phyloP scores from a whole-genome alignment of 2,888 invertebrate genomes.

The Cerceris ruficornis region DNA sequence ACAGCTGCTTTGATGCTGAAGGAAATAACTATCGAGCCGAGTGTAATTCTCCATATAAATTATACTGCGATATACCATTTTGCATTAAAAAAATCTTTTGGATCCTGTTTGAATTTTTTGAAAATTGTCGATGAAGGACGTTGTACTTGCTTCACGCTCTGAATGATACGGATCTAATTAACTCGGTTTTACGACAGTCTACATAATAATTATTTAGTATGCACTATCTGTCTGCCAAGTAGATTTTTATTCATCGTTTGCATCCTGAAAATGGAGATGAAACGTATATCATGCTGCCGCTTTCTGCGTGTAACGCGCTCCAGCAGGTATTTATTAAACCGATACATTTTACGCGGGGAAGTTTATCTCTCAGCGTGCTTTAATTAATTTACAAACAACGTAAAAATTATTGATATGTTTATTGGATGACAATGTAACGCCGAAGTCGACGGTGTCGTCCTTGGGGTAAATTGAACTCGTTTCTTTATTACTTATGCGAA shows the following conservation, averaged over 20 bases:
- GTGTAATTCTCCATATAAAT: no score
- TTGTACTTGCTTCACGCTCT: not conserved
- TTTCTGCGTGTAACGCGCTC: constrained; percentile 8
- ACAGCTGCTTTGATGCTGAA: no score
- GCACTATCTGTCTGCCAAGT: constrained; percentile 32
- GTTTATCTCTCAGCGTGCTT: constrained; percentile 5
- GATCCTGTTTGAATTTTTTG: no score
- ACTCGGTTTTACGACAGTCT: constrained; percentile 28
- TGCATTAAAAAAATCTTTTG: no score
- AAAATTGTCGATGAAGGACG: not conserved
- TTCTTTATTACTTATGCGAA: not conserved
- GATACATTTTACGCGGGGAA: constrained; percentile 35
- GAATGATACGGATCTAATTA: not conserved
- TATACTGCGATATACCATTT: no score
- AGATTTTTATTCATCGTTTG: not conserved
- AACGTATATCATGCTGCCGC: not conserved
- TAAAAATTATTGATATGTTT: not conserved
- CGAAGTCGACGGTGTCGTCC: not conserved
- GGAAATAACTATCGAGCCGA: no score
- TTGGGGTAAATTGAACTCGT: not conserved
- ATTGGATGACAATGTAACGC: not conserved
- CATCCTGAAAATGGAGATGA: not conserved
- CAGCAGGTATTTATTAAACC: constrained; percentile 27
- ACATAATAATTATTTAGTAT: constrained; percentile 48
- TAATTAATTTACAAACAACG: not conserved